A percentile compares a stretch with the other conserved stretches of the same genome.
Conservation (phyloP, 2,113 vertebrate species). For the Nestor notabilis region DNA sequence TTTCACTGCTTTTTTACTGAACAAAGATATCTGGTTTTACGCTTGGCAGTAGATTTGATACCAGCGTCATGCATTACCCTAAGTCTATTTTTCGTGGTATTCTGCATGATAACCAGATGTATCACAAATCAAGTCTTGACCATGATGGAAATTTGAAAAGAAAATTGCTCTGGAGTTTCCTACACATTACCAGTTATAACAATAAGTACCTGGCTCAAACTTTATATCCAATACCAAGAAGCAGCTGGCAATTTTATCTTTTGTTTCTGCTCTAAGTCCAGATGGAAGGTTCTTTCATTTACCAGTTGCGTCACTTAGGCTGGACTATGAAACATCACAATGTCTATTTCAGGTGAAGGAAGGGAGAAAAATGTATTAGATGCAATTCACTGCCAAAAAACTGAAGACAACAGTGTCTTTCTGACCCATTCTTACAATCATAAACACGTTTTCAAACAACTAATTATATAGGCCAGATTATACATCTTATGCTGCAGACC, state of each 20-base stretch:
- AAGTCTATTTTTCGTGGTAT: background rate
- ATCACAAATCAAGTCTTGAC: background rate
- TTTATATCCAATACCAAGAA: background rate
- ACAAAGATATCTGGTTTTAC: background rate
- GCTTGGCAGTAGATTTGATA: background rate
- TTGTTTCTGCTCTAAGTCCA: background rate
- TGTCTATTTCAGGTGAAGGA: background rate
- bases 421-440: background rate
- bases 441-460: conserved; percentile 8
- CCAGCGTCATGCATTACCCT: background rate
- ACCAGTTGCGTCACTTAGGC: background rate
- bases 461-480: background rate
- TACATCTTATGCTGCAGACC: background rate
- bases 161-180: background rate
- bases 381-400: background rate
- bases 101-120: background rate
- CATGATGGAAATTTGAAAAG: background rate
- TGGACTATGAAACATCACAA: background rate
- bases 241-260: background rate
- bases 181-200: background rate
- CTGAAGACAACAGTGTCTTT: background rate
- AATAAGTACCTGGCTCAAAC: background rate
- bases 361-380: background rate
- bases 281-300: background rate
- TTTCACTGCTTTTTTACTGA: background rate